phyloP scores from a whole-genome alignment of 2,113 vertebrate species.

The Ceyx melanurus region DNA sequence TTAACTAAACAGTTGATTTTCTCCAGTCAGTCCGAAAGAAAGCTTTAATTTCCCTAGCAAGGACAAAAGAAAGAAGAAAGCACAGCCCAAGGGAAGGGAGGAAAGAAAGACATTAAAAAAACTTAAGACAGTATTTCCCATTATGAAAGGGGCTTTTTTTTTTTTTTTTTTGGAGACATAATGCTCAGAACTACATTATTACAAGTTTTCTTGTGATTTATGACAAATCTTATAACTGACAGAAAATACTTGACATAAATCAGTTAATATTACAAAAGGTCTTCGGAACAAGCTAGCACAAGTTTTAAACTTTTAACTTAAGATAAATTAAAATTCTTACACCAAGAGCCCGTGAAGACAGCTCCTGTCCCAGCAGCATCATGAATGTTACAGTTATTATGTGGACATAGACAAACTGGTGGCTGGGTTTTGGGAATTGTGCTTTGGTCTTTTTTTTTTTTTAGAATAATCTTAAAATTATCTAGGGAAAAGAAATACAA shows the following conservation, averaged over 20 bases:
- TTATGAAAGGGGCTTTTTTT: constrained; percentile 30
- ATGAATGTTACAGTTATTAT: not conserved
- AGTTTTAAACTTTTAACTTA: constrained; percentile 41
- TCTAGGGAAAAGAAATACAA: not conserved
- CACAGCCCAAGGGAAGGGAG: constrained; percentile 59
- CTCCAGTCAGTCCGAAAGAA: constrained; percentile 27
- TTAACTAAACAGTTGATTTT: constrained; percentile 25
- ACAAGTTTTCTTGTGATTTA: constrained; percentile 62
- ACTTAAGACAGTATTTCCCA: constrained; percentile 40
- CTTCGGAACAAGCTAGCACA: constrained; percentile 53
- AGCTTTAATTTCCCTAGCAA: constrained; percentile 44
- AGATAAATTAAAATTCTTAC: constrained; percentile 53
- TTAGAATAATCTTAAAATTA: not conserved
- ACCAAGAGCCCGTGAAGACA: not conserved
- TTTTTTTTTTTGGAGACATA: constrained; percentile 29
- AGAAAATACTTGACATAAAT: constrained; percentile 65
- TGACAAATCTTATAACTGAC: constrained; percentile 49
- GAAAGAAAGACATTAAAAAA: constrained; percentile 53
- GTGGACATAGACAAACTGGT: not conserved
- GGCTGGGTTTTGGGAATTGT: not conserved
- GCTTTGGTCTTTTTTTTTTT: not conserved
- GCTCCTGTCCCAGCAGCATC: not conserved
- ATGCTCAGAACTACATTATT: constrained; percentile 46
- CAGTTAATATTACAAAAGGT: constrained; percentile 51
- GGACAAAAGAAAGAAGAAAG: constrained; percentile 46